Conservation (phyloP, 2,888 invertebrate species). For the Himalopsyche anomala region DNA sequence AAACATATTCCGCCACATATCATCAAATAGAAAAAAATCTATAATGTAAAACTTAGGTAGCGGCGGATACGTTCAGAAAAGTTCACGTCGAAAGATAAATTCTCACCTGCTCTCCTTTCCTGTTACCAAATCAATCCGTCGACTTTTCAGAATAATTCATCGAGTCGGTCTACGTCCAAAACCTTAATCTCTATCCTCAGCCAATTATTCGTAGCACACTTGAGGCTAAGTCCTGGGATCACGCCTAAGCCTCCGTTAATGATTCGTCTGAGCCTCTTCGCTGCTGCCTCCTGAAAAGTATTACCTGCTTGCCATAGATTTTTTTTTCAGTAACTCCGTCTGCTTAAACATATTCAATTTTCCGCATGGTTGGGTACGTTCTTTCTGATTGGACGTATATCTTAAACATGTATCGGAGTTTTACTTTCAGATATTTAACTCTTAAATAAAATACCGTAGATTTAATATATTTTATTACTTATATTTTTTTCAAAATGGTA, state of each 20-base stretch:
- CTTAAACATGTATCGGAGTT: neutral
- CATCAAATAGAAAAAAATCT: no score
- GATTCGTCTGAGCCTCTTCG: slow-evolving; percentile 65
- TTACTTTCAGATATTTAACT: no score
- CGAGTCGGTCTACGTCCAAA: slow-evolving; percentile 72
- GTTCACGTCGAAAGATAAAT: neutral
- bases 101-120: slow-evolving; percentile 6
- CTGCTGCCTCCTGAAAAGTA: slow-evolving; percentile 52
- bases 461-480: no score
- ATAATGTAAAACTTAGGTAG: no score
- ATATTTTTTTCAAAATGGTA: no score
- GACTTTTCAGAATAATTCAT: slow-evolving; percentile 36
- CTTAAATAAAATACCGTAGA: no score
- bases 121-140: slow-evolving; percentile 23
- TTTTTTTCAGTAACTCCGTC: slow-evolving; percentile 31
- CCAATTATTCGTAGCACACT: slow-evolving; percentile 65
- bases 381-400: neutral
- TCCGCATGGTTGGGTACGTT: neutral
- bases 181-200: slow-evolving; percentile 65
- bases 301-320: slow-evolving; percentile 48
- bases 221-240: slow-evolving; percentile 63
- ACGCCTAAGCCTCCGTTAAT: slow-evolving; percentile 65
- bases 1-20: no score
- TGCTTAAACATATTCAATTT: slow-evolving; percentile 37
- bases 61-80: no score